Base-by-base conservation (phyloP, 2,888 invertebrate species). In the Heliconius sara region DNA sequence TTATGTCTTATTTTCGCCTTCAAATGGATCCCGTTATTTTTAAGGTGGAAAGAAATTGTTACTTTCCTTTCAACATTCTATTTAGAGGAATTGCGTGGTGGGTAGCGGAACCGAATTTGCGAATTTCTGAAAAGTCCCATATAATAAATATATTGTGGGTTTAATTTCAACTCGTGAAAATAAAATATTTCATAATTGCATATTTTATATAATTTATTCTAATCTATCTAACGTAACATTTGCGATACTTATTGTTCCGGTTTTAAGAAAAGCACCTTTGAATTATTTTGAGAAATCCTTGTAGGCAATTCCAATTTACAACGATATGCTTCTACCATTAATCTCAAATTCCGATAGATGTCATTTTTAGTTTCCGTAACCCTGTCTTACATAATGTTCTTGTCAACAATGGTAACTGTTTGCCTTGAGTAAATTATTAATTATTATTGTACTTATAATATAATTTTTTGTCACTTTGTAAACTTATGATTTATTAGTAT, bases 371-470 rank as follows among this genome's bases (percentile, higher is more conserved):
- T 39, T 73, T 73, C 60, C 73, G 73, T 73, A 73, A 73, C 60
- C 39, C 73, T 60, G n/a, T 60, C n/a, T 73, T 39, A 73, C 60
- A 73, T 60, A 73, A 73, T 16, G n/a, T 34, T 34, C 34, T 25
- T 73, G 73, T 73, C 73, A 73, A 73, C 73, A 73, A 73, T 73
- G 34, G n/a, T 39, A 73, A 73, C 39, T 60, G 34, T 25, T 60
- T 60, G 60, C 73, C 73, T 39, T 57, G 39, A 73, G n/a, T 34
- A 39, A 73, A 60, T 60, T 60, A 57, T 72, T 57, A 72, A 60
- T 73, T 60, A 73, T 60, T 39, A 73, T 34, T 57, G 57, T 73
- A 16, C 34, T 73, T 73, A 73, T 73, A 9, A 30, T 73, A 73
- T 73, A 9, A 30, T 57, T 60, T 73, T 73, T 60, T 73, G 73